Conservation (phyloP, 2,888 invertebrate species). For the Brenthis daphne region DNA sequence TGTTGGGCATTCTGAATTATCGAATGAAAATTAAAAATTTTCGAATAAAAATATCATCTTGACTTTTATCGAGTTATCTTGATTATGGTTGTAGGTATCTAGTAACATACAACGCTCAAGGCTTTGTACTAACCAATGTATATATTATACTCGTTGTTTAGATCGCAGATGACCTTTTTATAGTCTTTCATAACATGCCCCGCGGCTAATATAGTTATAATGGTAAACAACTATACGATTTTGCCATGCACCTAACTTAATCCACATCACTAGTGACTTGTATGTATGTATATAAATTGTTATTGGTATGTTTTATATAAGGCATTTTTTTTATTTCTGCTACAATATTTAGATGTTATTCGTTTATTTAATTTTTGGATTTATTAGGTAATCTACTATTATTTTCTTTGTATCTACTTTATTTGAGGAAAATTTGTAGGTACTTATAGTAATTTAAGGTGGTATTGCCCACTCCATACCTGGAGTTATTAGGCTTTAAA, state of each 20-base stretch:
- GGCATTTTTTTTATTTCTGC: too few species aligned
- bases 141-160: slow-evolving; percentile 12
- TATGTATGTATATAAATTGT: too few species aligned
- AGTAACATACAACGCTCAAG: slow-evolving; percentile 14
- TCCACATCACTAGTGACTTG: neutral
- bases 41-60: slow-evolving; percentile 9
- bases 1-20: neutral
- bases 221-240: neutral
- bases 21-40: neutral
- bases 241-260: neutral
- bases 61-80: neutral
- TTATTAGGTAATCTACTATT: too few species aligned
- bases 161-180: slow-evolving; percentile 21
- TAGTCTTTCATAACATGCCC: slow-evolving; percentile 7
- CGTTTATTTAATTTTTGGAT: too few species aligned
- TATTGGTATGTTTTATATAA: too few species aligned
- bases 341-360: too few species aligned
- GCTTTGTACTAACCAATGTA: slow-evolving; percentile 10
- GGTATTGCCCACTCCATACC: too few species aligned
- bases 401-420: too few species aligned
- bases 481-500: too few species aligned
- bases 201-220: slow-evolving; percentile 1
- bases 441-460: too few species aligned
- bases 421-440: too few species aligned
- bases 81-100: slow-evolving; percentile 2